These are phyloP conservation scores for Emydura subglobosa DNA, from an alignment of 2,113 vertebrate species.

Conservation along the genomic window DNA sequence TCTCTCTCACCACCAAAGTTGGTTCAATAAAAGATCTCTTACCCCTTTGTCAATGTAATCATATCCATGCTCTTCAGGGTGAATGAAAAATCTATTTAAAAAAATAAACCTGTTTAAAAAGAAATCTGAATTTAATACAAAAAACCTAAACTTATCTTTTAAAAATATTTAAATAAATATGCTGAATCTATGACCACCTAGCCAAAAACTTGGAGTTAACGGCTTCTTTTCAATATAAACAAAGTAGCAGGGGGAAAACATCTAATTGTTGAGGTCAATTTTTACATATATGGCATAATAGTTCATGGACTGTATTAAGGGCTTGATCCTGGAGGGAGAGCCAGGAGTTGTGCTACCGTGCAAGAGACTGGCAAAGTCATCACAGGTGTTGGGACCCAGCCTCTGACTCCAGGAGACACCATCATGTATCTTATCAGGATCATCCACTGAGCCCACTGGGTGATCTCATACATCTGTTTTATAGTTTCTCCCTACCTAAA, in stretches of 20 bases:
- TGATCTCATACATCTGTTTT: background rate
- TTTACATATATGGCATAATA: background rate
- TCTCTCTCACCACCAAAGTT: background rate
- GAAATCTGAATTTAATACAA: background rate
- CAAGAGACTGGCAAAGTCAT: background rate
- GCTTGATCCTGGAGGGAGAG: background rate
- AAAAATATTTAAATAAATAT: background rate
- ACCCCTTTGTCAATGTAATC: background rate
- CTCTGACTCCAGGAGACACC: background rate
- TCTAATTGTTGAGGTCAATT: background rate
- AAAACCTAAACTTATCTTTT: background rate
- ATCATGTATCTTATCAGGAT: background rate
- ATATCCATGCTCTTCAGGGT: background rate
- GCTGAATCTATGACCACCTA: background rate
- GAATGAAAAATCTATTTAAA: background rate
- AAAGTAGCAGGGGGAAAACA: background rate
- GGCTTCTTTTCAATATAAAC: background rate
- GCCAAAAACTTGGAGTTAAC: background rate
- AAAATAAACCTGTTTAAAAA: background rate
- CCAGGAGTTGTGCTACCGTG: background rate
- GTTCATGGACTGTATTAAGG: background rate
- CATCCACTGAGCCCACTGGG: background rate
- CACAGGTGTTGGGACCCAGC: background rate
- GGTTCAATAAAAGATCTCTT: background rate
- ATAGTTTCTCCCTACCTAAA: background rate